These are phyloP conservation scores for Alaudala cheleensis DNA, from an alignment of 2,113 vertebrate species.

Conservation along the genomic window DNA sequence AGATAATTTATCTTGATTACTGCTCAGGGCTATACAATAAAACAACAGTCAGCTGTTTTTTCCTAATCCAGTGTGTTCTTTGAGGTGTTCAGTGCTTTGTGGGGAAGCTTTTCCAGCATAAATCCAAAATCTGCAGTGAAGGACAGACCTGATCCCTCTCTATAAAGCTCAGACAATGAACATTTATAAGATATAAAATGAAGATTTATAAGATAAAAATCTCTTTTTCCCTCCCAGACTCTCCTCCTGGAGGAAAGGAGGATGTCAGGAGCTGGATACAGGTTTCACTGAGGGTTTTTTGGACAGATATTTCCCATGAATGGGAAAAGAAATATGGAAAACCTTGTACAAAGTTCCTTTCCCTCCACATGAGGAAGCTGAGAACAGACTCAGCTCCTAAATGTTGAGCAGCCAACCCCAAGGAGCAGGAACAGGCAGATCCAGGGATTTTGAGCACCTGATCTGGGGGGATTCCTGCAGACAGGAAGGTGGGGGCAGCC, in stretches of 20 bases:
- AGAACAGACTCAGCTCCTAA: neutral
- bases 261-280: neutral
- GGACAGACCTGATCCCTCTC: neutral
- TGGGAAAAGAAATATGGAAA: accelerated
- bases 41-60: neutral
- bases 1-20: neutral
- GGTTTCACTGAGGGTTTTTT: neutral
- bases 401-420: neutral
- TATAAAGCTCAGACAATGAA: neutral
- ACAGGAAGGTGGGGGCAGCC: neutral
- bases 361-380: neutral
- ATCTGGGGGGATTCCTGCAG: neutral
- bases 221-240: neutral
- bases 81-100: neutral
- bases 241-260: neutral
- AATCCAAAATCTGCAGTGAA: neutral
- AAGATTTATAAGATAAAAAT: neutral
- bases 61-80: neutral
- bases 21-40: neutral
- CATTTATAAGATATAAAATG: neutral
- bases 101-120: neutral
- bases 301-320: neutral
- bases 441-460: neutral
- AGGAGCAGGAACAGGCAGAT: neutral
- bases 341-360: neutral